A percentile compares a stretch with the other conserved stretches of the same genome.
Conservation (phyloP, 2,797 vertebrate genomes). For the Rhinophrynus dorsalis region DNA sequence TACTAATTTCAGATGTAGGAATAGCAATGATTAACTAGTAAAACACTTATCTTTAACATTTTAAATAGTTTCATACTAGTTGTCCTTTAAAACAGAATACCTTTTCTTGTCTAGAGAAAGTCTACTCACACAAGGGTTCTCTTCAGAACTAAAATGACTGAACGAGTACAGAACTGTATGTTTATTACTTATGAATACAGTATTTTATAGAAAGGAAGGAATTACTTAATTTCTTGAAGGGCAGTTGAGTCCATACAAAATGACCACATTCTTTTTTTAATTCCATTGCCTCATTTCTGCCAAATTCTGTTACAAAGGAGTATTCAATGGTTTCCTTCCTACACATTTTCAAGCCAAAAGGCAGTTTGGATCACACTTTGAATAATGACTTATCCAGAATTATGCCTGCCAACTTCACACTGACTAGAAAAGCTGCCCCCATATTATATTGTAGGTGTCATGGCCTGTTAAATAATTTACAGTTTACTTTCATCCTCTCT, state of each 20-base stretch:
- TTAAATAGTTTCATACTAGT: no score
- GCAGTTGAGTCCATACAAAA: slow-evolving; percentile 25
- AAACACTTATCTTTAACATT: no score
- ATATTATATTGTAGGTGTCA: no score
- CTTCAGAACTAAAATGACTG: no score
- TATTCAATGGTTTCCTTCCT: slow-evolving; percentile 32
- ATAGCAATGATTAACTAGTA: no score
- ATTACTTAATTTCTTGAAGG: slow-evolving; percentile 21
- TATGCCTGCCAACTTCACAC: background rate
- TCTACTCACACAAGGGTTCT: no score
- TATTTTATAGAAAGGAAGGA: slow-evolving; percentile 26
- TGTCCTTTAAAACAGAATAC: no score
- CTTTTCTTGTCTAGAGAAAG: no score
- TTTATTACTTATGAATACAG: slow-evolving; percentile 21
- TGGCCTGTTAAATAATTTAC: no score
- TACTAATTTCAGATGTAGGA: no score
- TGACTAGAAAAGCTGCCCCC: background rate
- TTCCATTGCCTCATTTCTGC: slow-evolving; percentile 20
- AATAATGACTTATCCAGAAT: slow-evolving; percentile 5
- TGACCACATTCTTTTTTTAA: slow-evolving; percentile 24
- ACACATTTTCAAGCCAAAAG: slow-evolving; percentile 12
- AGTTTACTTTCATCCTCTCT: no score
- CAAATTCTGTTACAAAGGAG: slow-evolving; percentile 19
- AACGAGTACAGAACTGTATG: background rate
- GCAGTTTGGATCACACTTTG: slow-evolving; percentile 8